Percentiles rank a stretch among this genome's conserved stretches.
Evolutionary conservation across 2,113 vertebrate species (phyloP).

Genomic region (Grantiella picta): DNA sequence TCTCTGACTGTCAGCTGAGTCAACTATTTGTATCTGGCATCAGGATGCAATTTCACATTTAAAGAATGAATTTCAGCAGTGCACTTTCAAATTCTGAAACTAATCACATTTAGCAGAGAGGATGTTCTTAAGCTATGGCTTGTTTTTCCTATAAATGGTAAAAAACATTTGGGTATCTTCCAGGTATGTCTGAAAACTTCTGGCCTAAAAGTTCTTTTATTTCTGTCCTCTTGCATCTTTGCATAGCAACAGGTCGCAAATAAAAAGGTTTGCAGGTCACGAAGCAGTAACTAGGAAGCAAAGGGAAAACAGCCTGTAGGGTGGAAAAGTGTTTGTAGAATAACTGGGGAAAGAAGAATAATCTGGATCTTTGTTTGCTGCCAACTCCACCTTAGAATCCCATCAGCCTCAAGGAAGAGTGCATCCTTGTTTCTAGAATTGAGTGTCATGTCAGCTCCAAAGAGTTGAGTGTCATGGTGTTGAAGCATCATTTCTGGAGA

Average conservation of each 20-base stretch:
- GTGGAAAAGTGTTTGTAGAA: neutral
- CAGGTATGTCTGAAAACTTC: slow-evolving; percentile 41
- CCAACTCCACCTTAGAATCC: neutral
- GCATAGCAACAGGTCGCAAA: slow-evolving; percentile 26
- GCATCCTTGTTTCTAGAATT: neutral
- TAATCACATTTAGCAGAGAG: slow-evolving; percentile 15
- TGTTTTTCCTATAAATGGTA: slow-evolving; percentile 37
- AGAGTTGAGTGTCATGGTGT: neutral
- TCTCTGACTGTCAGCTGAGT: neutral
- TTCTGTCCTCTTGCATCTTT: slow-evolving; percentile 27
- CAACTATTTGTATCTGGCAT: slow-evolving; percentile 23
- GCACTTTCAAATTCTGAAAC: slow-evolving; percentile 9
- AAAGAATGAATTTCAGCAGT: slow-evolving; percentile 6
- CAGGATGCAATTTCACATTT: neutral
- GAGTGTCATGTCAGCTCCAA: neutral
- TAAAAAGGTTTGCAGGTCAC: neutral
- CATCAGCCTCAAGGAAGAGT: neutral
- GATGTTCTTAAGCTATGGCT: neutral
- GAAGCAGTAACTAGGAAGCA: neutral
- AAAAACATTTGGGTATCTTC: slow-evolving; percentile 41
- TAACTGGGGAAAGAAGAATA: neutral
- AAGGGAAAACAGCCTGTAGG: neutral
- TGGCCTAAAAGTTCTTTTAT: slow-evolving; percentile 14
- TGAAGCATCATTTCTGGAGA: neutral
- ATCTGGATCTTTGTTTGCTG: neutral